Evolutionary conservation across 53 echinoderm and acorn worm species (phyloP), one percentile per base, ranked within the genome.

Genomic region (Actinopyga echinites): DNA sequence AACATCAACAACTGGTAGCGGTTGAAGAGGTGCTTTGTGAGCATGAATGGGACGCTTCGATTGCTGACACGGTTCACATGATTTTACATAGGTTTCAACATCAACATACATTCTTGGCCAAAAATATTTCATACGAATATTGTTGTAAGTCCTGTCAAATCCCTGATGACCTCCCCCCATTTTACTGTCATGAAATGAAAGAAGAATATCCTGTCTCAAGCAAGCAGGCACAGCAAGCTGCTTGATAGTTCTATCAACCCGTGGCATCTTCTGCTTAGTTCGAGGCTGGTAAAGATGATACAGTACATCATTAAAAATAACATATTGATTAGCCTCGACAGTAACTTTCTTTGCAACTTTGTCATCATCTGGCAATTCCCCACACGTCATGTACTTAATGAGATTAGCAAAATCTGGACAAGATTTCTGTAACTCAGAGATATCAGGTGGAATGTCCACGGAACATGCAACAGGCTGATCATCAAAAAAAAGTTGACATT

Each of bases 31-130:
- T 24, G 55, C 78, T 32, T 78, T 78, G 31, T 78, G 55, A 55
- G 78, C 29, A 78, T 78, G 78, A 54, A 56, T 54, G 23, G 78
- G 25, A 56, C 78, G 78, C 57, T 78, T 78, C 11, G 78, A 43
- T 30, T 78, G 44, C 56, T 78, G 78, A 30, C 78, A 78, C 2
- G 78, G 56, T 30, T 55, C 78, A 78, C 78, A 78, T 28, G 78
- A 55, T 54, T 78, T 52, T 13, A 78, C 57, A 78, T 78, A 78
- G 3, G 19, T 54, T 45, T 78, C 78, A 26, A 56, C 78, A 78
- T 78, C 78, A 8, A 78, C 78, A 78, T 78, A 78, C 78, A 78
- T 78, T 78, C 57, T 78, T 19, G 71, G 78, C 78, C 78, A 54
- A 29, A 54, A 78, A 56, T 78, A 78, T 54, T 78, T 78, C 28